Base-by-base conservation (phyloP, 2,797 vertebrate genomes). In the Psittacula echo region DNA sequence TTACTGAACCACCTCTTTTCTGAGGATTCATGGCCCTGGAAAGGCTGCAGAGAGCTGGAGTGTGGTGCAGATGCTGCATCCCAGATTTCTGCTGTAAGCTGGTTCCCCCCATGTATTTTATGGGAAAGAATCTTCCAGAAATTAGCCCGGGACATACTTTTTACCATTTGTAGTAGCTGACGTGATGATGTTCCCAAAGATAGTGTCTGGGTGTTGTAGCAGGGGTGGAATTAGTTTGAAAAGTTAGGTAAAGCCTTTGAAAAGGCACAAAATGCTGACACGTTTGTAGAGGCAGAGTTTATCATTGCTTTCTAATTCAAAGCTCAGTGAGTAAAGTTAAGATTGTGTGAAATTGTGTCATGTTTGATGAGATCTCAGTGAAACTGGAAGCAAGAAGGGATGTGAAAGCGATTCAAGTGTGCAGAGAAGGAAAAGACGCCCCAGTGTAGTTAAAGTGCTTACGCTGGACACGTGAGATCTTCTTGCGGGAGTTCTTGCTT, bases 351-450 rank as follows among this genome's bases (percentile, higher is more conserved):
- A 88, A 85, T 82, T 39, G 32, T 62, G 54, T 88, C 44, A 34
- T 54, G 22, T 30, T 66, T 51, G 48, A 68, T 86, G 85, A 86
- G 37, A 73, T 73, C 66, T 48, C 3, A 0, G 58, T 93, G 72
- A 53, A 89, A 77, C 32, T 50, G 34, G 48, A 72, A 83, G 39
- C 79, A 83, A 30, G 4, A 20, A 72, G 12, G 29, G 6, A 30
- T 56, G 8, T 73, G 30, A 45, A 71, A 80, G 3, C 53, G 87
- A 81, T 39, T 77, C 5, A 4, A 2, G 5, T 86, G 18, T 47
- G 23, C 2, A 1, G 60, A 65, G 72, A 77, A 77, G 42, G 29
- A 71, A 53, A 8, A 53, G 71, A 60, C 0, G 0, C 32, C 34
- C 7, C 30, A 18, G 12, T 24, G 39, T 29, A 54, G 45, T 66